Evolutionary conservation across 2,797 vertebrate species (phyloP).

Genomic region (Cryptoprocta ferox): DNA sequence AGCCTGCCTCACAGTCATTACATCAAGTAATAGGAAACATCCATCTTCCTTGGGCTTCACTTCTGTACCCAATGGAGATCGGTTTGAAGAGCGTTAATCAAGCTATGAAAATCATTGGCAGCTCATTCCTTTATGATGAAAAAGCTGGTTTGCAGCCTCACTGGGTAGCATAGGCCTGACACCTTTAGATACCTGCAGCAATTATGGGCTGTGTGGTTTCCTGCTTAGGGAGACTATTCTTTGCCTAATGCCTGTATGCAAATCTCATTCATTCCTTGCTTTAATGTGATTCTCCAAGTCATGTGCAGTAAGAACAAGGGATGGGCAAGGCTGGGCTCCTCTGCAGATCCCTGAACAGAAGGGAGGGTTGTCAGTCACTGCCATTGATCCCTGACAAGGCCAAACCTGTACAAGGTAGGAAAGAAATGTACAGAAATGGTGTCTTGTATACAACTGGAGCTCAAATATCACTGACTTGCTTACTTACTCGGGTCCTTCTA

Average conservation of each 20-base stretch:
- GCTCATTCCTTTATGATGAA: slow-evolving; percentile 73
- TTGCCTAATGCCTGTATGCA: background rate
- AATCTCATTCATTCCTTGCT: background rate
- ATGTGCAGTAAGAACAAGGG: background rate
- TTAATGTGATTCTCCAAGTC: slow-evolving; percentile 35
- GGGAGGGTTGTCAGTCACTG: background rate
- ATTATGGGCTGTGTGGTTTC: slow-evolving; percentile 63
- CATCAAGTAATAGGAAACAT: slow-evolving; percentile 84
- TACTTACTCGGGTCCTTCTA: background rate
- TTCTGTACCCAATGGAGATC: slow-evolving; percentile 69
- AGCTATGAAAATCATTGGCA: slow-evolving; percentile 81
- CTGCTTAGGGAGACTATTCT: slow-evolving; percentile 51
- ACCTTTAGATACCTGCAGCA: slow-evolving; percentile 60
- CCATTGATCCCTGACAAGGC: background rate
- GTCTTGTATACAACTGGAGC: rapidly evolving
- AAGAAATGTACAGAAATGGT: background rate
- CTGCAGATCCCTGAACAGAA: background rate
- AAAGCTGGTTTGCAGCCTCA: slow-evolving; percentile 60
- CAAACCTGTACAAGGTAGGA: background rate
- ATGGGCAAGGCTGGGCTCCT: background rate
- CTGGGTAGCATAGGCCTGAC: slow-evolving; percentile 65
- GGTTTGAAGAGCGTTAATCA: slow-evolving; percentile 73
- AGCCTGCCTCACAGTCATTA: slow-evolving; percentile 80
- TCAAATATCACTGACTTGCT: background rate
- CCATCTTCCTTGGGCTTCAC: slow-evolving; percentile 77